phyloP scores from a whole-genome alignment of 2,797 vertebrate genomes.

The Paedocypris micromegethes region DNA sequence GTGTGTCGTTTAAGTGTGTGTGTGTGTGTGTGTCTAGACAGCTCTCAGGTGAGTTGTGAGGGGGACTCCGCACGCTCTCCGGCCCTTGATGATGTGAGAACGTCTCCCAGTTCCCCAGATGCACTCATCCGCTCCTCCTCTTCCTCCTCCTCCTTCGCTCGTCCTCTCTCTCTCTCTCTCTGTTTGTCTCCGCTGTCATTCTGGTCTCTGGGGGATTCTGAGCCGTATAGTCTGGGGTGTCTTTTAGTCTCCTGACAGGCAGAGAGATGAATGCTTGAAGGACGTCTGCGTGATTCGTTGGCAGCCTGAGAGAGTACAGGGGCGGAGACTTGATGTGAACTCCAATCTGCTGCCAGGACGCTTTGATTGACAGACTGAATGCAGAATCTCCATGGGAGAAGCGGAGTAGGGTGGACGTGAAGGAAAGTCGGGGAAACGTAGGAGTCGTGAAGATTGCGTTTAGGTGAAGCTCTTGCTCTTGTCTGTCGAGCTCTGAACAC shows the following conservation, averaged over 20 bases:
- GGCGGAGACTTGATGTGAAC: constrained; percentile 26
- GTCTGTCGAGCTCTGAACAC: too few species aligned
- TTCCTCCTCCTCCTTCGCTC: constrained; percentile 14
- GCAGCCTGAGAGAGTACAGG: constrained; percentile 32
- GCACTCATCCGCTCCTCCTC: constrained; percentile 10
- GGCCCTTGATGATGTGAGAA: constrained; percentile 37
- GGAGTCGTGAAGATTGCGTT: constrained; percentile 12
- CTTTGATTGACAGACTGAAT: constrained; percentile 31
- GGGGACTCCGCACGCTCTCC: constrained; percentile 27
- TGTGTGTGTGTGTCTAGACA: constrained; percentile 27
- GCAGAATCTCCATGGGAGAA: constrained; percentile 7
- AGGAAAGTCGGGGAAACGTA: constrained; percentile 3
- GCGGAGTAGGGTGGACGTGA: neutral
- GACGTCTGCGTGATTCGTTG: constrained; percentile 33
- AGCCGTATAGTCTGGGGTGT: constrained; percentile 39
- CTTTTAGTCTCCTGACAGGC: constrained; percentile 41
- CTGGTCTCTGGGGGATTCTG: constrained; percentile 32
- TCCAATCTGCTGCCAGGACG: constrained; percentile 33
- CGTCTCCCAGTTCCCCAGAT: constrained; percentile 24
- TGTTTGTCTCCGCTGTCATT: constrained; percentile 31
- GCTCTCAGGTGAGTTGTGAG: constrained; percentile 18
- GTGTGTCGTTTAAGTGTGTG: constrained; percentile 8
- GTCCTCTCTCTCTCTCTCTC: constrained; percentile 17
- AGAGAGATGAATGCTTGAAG: constrained; percentile 41
- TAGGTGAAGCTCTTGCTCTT: neutral